phyloP scores from a whole-genome alignment of 37 sponge, comb jelly and placozoan genomes.

The Oopsacas minuta region DNA sequence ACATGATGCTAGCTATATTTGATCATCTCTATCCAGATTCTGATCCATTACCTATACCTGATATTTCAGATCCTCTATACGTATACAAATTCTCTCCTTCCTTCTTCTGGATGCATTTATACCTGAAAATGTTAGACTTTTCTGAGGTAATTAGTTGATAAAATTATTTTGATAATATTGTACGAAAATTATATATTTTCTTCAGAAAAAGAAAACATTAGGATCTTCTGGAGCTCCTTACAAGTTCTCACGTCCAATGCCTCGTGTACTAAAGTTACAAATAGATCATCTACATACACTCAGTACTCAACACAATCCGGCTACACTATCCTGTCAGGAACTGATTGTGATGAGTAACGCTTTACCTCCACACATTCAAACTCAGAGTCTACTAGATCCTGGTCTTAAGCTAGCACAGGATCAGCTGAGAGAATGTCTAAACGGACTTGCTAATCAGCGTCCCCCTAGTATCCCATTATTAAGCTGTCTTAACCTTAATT shows the following conservation, averaged over 20 bases:
- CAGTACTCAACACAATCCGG: neutral
- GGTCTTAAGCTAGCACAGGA: conserved; percentile 6
- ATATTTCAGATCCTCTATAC: neutral
- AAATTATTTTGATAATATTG: neutral
- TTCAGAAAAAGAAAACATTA: neutral
- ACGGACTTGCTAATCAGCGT: neutral
- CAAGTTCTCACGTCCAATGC: conserved; percentile 17
- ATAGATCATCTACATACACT: neutral
- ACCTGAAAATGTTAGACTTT: neutral
- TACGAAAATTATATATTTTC: neutral
- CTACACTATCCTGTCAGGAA: neutral
- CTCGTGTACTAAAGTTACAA: neutral
- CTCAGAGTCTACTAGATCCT: neutral
- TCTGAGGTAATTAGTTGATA: neutral
- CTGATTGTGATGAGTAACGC: conserved; percentile 15
- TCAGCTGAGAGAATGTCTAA: neutral
- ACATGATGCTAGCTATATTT: conserved; percentile 8
- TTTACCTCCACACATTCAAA: neutral
- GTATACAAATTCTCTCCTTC: conserved; percentile 4
- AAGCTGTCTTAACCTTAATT: neutral
- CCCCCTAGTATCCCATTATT: neutral
- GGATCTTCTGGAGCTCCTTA: neutral
- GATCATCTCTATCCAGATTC: neutral
- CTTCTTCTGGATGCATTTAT: neutral
- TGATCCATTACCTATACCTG: neutral